Evolutionary conservation across 2,797 vertebrate species (phyloP), one percentile per base, ranked within the genome.

Genomic region (Pipistrellus pipistrellus): DNA sequence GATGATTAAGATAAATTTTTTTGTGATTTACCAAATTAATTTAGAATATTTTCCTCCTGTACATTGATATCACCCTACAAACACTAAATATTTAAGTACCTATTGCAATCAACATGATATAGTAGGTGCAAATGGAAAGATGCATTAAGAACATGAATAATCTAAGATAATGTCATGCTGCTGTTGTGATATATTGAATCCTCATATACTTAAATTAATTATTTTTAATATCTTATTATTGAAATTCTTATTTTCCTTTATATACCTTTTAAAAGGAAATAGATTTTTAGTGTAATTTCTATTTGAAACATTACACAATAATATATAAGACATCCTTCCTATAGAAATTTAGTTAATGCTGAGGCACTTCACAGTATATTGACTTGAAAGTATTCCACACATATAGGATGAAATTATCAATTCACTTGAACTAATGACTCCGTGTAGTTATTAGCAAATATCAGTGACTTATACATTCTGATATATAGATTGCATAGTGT

Each of bases 381-480:
- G 2, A 21, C 25, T 92, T 89, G 57, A 38, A 95, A 86, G 48
- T 72, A 93, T 96, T 95, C 59, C 38, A 91, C 0, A 3, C 3
- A 71, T 30, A 1, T 81, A n/a, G 92, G n/a, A 93, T 93, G 21
- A 94, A 96, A 83, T 4, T 96, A 97, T 95, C 93, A 92, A 97
- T 96, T 68, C 73, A 18, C 5, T 71, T 95, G 69, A 96, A 96
- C 8, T 91, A 73, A 95, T 91, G 35, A 66, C 27, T 86, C 18
- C 30, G 12, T 93, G 90, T 82, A 93, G 2, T 96, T 83, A 96
- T 96, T 41, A 87, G 59, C 21, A 98, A 96, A 93, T 96, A 95
- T 51, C 0, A 0, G 1, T 88, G 38, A 78, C 68, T 96, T 90
- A 23, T 85, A 51, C n/a, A 76, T 91, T 44, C 4, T 88, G 32